A percentile compares a stretch with the other conserved stretches of the same genome.
Conservation (phyloP, 37 sponge, comb jelly and placozoan genomes). For the Ianthella basta region DNA sequence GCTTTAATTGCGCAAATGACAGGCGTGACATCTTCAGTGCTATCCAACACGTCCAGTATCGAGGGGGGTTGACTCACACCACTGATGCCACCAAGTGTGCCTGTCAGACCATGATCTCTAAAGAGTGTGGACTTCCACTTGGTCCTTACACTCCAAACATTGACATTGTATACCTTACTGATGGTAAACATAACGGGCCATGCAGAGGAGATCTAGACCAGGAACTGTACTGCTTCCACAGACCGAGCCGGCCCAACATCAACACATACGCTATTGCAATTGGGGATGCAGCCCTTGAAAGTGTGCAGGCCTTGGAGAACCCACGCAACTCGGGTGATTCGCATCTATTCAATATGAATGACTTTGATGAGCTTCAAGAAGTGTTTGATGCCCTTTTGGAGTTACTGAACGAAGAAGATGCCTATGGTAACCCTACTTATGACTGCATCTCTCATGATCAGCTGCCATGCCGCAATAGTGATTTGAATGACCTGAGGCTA, state of each 20-base stretch:
- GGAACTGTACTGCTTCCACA: conserved; percentile 14
- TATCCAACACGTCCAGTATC: not conserved
- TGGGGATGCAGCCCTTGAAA: not conserved
- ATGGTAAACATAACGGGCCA: conserved; percentile 41
- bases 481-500: no score
- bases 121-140: conserved; percentile 26
- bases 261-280: conserved; percentile 46
- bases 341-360: conserved; percentile 8
- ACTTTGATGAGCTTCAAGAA: not conserved
- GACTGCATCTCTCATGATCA: no score
- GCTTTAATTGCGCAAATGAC: conserved; percentile 28
- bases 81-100: conserved; percentile 41
- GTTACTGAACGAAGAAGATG: no score
- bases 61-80: conserved; percentile 21
- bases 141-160: conserved; percentile 14
- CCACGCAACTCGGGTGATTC: not conserved
- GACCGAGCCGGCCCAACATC: not conserved
- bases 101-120: conserved; percentile 13
- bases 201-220: not conserved
- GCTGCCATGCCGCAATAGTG: no score
- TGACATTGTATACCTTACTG: conserved; percentile 52
- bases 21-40: not conserved
- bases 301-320: conserved; percentile 13
- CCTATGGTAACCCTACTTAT: no score
- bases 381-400: not conserved